phyloP scores from a whole-genome alignment of 2,797 vertebrate genomes.

The Trachurus trachurus region DNA sequence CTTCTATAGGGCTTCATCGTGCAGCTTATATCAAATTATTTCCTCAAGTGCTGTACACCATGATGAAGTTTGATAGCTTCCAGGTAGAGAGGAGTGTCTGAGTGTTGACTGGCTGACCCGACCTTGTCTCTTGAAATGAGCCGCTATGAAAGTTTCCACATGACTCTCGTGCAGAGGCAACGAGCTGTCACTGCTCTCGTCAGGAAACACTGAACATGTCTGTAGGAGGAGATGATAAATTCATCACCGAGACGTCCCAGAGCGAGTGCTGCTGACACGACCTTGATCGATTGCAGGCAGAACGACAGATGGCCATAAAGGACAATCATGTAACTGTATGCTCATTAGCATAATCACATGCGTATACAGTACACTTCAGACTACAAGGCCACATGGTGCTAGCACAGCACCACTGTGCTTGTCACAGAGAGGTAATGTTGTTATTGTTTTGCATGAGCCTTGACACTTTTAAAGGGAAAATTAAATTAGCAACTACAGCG shows the following conservation, averaged over 20 bases:
- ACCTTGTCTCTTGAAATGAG: slow-evolving; percentile 64
- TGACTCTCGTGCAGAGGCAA: slow-evolving; percentile 43
- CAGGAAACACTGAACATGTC: slow-evolving; percentile 65
- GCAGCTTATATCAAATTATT: slow-evolving; percentile 1
- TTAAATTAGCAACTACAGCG: slow-evolving; percentile 15
- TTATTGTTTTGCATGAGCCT: slow-evolving; percentile 36
- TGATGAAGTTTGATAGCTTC: slow-evolving; percentile 37
- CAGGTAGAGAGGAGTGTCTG: slow-evolving; percentile 42
- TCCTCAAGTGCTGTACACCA: not conserved
- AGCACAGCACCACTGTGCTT: slow-evolving; percentile 28
- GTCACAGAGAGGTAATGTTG: slow-evolving; percentile 48
- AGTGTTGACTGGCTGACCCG: slow-evolving; percentile 47
- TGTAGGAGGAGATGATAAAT: slow-evolving; percentile 72
- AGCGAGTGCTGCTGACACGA: slow-evolving; percentile 69
- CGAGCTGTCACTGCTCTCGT: slow-evolving; percentile 56
- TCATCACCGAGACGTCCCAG: slow-evolving; percentile 73
- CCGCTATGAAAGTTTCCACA: slow-evolving; percentile 56
- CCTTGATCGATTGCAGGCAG: slow-evolving; percentile 82
- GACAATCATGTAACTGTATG: slow-evolving; percentile 80
- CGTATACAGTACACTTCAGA: slow-evolving; percentile 59
- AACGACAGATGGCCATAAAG: slow-evolving; percentile 86
- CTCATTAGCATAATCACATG: slow-evolving; percentile 82
- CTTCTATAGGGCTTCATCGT: not conserved
- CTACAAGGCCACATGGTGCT: slow-evolving; percentile 61
- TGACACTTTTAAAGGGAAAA: slow-evolving; percentile 33